Conservation (phyloP, 1,140 invertebrate genomes). For the Ips typographus region DNA sequence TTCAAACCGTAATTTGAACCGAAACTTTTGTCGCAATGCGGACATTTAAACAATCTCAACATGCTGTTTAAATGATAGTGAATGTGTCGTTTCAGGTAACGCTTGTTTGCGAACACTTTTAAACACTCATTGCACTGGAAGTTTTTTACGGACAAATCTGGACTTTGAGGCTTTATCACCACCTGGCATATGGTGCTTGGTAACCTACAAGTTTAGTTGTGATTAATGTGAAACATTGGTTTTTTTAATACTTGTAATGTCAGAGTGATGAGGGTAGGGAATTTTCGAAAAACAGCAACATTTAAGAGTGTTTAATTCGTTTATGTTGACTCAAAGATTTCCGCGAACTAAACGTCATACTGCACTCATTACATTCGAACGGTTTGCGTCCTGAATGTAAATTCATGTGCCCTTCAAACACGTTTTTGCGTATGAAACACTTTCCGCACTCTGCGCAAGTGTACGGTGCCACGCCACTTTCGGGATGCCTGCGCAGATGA, state of each 20-base stretch:
- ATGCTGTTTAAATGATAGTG: slow-evolving; percentile 70
- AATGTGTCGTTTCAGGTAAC: slow-evolving; percentile 51
- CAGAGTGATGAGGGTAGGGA: too few relatives aligned
- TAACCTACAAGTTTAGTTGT: too few relatives aligned
- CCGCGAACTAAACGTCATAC: slow-evolving; percentile 44
- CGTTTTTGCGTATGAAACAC: slow-evolving; percentile 60
- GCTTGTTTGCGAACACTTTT: slow-evolving; percentile 66
- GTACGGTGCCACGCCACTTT: slow-evolving; percentile 20
- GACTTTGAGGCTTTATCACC: not conserved
- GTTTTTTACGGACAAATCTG: slow-evolving; percentile 9
- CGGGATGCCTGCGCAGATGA: slow-evolving; percentile 58
- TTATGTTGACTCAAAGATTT: slow-evolving; percentile 63
- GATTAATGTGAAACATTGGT: too few relatives aligned
- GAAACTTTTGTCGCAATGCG: slow-evolving; percentile 52
- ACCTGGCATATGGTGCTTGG: slow-evolving; percentile 38
- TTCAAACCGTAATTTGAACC: slow-evolving; percentile 41
- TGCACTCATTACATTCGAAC: not conserved
- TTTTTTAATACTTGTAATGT: not conserved
- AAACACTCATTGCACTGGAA: slow-evolving; percentile 66
- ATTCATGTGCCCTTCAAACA: slow-evolving; percentile 44
- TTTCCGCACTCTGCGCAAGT: slow-evolving; percentile 60
- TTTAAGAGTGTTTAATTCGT: slow-evolving; percentile 49
- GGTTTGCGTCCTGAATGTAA: not conserved
- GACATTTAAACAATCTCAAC: slow-evolving; percentile 62
- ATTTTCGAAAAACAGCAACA: too few relatives aligned